A percentile compares a stretch with the other conserved stretches of the same genome.
Evolutionary conservation across 2,888 invertebrate genomes (phyloP).

Genomic region (Parascotia fuliginaria): DNA sequence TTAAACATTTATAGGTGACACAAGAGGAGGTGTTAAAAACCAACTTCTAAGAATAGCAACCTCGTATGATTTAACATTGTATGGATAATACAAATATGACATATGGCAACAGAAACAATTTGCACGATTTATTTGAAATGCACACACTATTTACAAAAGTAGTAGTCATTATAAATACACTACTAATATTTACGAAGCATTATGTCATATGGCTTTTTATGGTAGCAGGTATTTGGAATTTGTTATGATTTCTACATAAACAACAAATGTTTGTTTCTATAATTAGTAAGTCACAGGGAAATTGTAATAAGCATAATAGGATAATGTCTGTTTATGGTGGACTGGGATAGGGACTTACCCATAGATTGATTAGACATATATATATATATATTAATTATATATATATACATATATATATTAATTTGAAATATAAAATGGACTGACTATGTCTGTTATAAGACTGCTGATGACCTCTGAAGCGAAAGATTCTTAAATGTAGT

Average conservation of each 20-base stretch:
- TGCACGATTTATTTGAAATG: slow-evolving; percentile 47
- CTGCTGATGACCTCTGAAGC: no score
- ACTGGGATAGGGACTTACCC: no score
- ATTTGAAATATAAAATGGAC: no score
- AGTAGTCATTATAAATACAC: slow-evolving; percentile 28
- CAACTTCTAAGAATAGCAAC: slow-evolving; percentile 63
- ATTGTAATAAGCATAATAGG: neutral
- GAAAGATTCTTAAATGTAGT: no score
- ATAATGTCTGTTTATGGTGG: neutral
- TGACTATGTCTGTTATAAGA: no score
- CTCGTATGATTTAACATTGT: slow-evolving; percentile 44
- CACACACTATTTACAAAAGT: slow-evolving; percentile 41
- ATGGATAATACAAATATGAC: slow-evolving; percentile 56
- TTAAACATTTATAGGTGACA: slow-evolving; percentile 59
- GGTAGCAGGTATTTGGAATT: slow-evolving; percentile 1
- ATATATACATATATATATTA: no score
- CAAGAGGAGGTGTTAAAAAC: slow-evolving; percentile 39
- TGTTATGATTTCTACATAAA: slow-evolving; percentile 9
- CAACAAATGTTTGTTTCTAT: neutral
- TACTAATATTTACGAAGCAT: slow-evolving; percentile 30
- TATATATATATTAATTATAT: no score
- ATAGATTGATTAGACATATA: no score
- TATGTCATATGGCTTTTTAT: slow-evolving; percentile 33
- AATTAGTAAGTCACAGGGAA: neutral
- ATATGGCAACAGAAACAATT: slow-evolving; percentile 55